Evolutionary conservation across 37 sponge, comb jelly and placozoan genomes (phyloP).

Genomic region (Amphimedon queenslandica): DNA sequence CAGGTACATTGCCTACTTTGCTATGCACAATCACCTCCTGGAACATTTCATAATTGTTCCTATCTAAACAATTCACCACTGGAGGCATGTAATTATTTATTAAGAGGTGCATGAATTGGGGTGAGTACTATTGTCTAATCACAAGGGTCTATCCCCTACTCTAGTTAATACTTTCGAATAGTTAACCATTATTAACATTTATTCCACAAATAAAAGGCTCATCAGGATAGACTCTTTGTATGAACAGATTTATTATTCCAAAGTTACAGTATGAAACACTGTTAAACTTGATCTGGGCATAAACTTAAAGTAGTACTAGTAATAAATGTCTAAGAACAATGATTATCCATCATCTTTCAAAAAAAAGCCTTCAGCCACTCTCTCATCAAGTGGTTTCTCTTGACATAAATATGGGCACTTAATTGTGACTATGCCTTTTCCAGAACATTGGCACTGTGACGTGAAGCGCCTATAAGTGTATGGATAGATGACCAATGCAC

Average conservation of each 20-base stretch:
- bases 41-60: no score
- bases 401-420: conserved; percentile 43
- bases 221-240: conserved; percentile 24
- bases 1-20: no score
- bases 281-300: conserved; percentile 35
- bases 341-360: not conserved
- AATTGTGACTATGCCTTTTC: conserved; percentile 39
- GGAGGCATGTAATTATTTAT: no score
- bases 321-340: conserved; percentile 1
- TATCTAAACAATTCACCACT: no score
- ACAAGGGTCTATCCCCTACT: no score
- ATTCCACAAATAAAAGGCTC: no score
- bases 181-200: no score
- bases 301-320: conserved; percentile 42
- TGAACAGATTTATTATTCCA: conserved; percentile 19
- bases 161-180: no score
- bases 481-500: conserved; percentile 29
- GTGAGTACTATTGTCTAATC: no score
- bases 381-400: conserved; percentile 20
- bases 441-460: conserved; percentile 56
- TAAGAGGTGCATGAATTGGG: no score
- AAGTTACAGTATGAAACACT: conserved; percentile 36
- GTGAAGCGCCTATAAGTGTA: conserved; percentile 38
- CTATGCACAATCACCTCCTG: no score
- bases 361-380: conserved; percentile 11